These are phyloP conservation scores for Drosophila orena DNA, from an alignment of 1,140 invertebrate genomes.

Conservation along the genomic window DNA sequence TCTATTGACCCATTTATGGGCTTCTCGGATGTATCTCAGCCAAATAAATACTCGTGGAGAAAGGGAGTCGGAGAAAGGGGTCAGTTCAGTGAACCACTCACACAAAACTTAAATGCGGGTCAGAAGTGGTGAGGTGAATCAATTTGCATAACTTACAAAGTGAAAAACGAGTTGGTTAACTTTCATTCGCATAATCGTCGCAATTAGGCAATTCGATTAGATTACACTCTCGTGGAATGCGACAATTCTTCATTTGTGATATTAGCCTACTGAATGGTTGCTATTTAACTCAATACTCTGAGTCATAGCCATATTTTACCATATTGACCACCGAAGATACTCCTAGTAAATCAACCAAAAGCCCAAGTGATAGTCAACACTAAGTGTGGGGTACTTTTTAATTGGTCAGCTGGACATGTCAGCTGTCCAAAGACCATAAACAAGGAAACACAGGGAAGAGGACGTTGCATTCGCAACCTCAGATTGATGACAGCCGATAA, in stretches of 20 bases:
- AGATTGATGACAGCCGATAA: constrained; percentile 53
- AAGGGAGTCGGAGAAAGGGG: constrained; percentile 8
- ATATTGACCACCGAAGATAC: background rate
- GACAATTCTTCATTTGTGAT: background rate
- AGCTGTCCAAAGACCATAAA: constrained; percentile 39
- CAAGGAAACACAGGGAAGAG: background rate
- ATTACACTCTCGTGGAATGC: background rate
- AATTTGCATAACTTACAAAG: constrained; percentile 74
- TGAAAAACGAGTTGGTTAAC: constrained; percentile 18
- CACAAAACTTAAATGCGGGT: constrained; percentile 56
- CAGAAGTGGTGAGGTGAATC: constrained; percentile 45
- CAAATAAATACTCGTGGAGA: background rate
- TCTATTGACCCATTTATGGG: constrained; percentile 66
- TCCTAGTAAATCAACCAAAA: constrained; percentile 2
- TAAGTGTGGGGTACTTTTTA: constrained; percentile 43
- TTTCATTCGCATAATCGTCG: constrained; percentile 52
- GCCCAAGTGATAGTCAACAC: constrained; percentile 26
- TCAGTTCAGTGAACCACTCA: constrained; percentile 66
- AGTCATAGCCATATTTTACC: background rate
- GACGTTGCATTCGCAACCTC: constrained; percentile 14
- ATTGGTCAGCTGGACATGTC: constrained; percentile 40
- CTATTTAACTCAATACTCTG: background rate
- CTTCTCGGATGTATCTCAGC: constrained; percentile 7
- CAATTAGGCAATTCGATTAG: constrained; percentile 55
- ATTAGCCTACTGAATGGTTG: background rate